Percentiles rank a stretch among this genome's conserved stretches.
Conservation (phyloP, 2,113 vertebrate species). For the Blennius ocellaris region DNA sequence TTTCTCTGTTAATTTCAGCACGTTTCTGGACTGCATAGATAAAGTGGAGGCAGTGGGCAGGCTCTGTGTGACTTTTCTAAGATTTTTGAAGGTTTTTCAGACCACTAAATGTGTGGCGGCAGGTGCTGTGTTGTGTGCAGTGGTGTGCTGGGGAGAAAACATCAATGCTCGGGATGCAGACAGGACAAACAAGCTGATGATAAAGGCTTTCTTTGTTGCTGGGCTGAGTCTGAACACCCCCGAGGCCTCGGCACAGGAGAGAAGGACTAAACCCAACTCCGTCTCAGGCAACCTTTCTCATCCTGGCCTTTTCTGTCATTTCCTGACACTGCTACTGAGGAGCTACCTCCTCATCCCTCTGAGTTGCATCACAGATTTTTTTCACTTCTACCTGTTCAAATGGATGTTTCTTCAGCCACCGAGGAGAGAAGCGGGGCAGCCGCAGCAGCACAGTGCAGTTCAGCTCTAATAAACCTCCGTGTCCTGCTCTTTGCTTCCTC, state of each 20-base stretch:
- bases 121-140: slow-evolving; percentile 30
- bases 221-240: slow-evolving; percentile 53
- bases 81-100: slow-evolving; percentile 34
- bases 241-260: slow-evolving; percentile 44
- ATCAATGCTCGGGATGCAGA: slow-evolving; percentile 53
- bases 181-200: slow-evolving; percentile 61
- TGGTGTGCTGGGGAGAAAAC: slow-evolving; percentile 47
- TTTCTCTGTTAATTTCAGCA: slow-evolving; percentile 7
- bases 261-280: slow-evolving; percentile 50
- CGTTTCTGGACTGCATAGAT: slow-evolving; percentile 44
- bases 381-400: slow-evolving; percentile 35
- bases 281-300: slow-evolving; percentile 29
- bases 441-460: slow-evolving; percentile 5
- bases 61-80: slow-evolving; percentile 20
- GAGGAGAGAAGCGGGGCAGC: slow-evolving; percentile 3
- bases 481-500: slow-evolving; percentile 10
- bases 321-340: slow-evolving; percentile 38
- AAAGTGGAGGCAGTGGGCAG: slow-evolving; percentile 39
- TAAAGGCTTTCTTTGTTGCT: slow-evolving; percentile 62
- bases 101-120: slow-evolving; percentile 40
- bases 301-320: slow-evolving; percentile 43
- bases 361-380: slow-evolving; percentile 37
- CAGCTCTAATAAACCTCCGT: slow-evolving; percentile 27
- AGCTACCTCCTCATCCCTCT: slow-evolving; percentile 34
- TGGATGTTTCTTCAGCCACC: slow-evolving; percentile 21